Evolutionary conservation across 1,140 invertebrate genomes (phyloP), one percentile per base, ranked within the genome.

Genomic region (Panulirus ornatus): DNA sequence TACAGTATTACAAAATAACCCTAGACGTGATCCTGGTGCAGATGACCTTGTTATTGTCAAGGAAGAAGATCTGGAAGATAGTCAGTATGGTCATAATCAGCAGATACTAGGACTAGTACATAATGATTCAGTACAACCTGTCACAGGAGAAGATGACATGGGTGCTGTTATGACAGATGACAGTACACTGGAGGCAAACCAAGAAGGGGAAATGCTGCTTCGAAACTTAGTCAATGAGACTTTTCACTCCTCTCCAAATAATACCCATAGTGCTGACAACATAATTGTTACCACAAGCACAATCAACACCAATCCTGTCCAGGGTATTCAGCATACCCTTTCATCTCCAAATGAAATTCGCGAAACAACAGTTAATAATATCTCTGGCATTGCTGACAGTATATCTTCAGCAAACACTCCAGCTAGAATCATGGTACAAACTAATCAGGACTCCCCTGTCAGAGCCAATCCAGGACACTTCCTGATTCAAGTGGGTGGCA

Each of bases 201-300:
- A 54, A 19, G 58, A 82, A 63, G 47, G 79, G 11, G 81, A 89
- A 38, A 51, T 89, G 11, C 79, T 89, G 2, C 38, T 89, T 9
- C 27, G 81, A 9, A 89, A 75, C 36, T 44, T 89, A 47, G 88
- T 89, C 19, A 89, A 75, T 58, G 88, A 89, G 27, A 83, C 70
- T 27, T 73, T 83, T 19, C 88, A 89, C 22, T 75, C 88, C 9
- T 54, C 79, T 54, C 71, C 70, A 11, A 44, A 27, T 40, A 51
- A 14, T 16, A 19, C 34, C 30, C 79, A 83, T 1, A 14, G 36
- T 16, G 34, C n/a, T 14, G 88, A 89, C 51, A 89, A 89, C 44
- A 89, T 89, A n/a, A 84, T 89, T 42, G 88, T 89, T 40, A 89
- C 88, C 34, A 89, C 88, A 22, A 89, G 88, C 47, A 89, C 88